Percentiles rank a stretch among this genome's conserved stretches.
Evolutionary conservation across 2,113 vertebrate species (phyloP).

Genomic region (Nymphicus hollandicus): DNA sequence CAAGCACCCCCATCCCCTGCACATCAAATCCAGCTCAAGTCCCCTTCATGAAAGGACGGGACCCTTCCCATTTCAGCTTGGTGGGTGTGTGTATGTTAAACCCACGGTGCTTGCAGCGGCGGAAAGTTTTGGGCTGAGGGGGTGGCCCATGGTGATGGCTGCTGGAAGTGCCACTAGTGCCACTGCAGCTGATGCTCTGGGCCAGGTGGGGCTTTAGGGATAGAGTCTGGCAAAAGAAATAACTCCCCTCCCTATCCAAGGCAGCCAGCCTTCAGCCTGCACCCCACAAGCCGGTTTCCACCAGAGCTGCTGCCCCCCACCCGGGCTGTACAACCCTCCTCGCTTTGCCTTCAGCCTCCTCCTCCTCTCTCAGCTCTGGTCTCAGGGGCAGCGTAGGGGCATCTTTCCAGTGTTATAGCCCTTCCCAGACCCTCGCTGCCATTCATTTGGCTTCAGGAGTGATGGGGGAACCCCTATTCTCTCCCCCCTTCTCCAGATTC

Average conservation of each 20-base stretch:
- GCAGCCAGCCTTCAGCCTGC: neutral
- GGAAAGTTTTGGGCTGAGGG: neutral
- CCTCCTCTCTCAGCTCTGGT: neutral
- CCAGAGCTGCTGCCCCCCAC: no score
- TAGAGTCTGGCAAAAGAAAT: neutral
- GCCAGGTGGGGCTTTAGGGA: neutral
- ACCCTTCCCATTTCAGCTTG: neutral
- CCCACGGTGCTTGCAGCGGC: rapidly evolving
- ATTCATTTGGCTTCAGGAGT: neutral
- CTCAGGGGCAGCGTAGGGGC: neutral
- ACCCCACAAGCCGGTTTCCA: neutral
- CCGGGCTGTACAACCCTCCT: neutral
- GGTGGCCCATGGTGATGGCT: neutral
- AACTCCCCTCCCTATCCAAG: neutral
- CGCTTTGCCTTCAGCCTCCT: neutral
- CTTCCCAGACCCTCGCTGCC: neutral
- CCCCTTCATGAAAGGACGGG: rapidly evolving
- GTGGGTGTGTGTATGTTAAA: neutral
- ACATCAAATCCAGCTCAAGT: neutral
- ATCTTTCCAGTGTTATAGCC: rapidly evolving
- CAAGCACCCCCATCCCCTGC: rapidly evolving
- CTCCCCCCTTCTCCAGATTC: no score
- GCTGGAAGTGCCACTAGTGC: neutral
- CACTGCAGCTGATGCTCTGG: neutral
- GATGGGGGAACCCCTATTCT: rapidly evolving